Evolutionary conservation across 2,797 vertebrate species (phyloP).

Genomic region (Etheostoma nigrum): DNA sequence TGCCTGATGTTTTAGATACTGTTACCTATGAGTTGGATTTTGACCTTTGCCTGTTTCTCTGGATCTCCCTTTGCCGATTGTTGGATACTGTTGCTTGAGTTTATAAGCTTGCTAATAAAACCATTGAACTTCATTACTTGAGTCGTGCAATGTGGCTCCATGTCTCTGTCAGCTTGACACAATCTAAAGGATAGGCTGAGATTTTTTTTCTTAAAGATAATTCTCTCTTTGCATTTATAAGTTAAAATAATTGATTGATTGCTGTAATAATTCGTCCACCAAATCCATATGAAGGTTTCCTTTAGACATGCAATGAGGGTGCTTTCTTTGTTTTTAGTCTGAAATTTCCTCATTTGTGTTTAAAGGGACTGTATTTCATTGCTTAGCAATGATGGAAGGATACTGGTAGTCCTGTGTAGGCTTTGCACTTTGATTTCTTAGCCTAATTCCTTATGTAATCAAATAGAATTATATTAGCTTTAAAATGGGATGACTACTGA

Average conservation of each 20-base stretch:
- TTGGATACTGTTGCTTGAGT: too few relatives aligned
- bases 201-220: background rate
- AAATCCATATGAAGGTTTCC: background rate
- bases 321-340: background rate
- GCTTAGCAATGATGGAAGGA: constrained; percentile 1
- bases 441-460: constrained; percentile 31
- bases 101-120: too few relatives aligned
- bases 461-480: constrained; percentile 39
- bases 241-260: background rate
- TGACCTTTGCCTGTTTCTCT: too few relatives aligned
- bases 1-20: too few relatives aligned
- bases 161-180: background rate
- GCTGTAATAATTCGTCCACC: background rate
- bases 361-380: background rate
- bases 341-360: constrained; percentile 2
- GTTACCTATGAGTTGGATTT: too few relatives aligned
- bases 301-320: background rate
- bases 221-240: background rate
- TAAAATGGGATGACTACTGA: constrained; percentile 35
- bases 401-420: background rate
- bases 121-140: too few relatives aligned
- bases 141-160: too few relatives aligned
- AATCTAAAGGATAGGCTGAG: background rate
- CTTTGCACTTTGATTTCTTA: constrained; percentile 32
- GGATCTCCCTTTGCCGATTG: too few relatives aligned